Evolutionary conservation across 23 tunicate genomes (phyloP), one percentile per base, ranked within the genome.

Genomic region (Phallusia fumigata): DNA sequence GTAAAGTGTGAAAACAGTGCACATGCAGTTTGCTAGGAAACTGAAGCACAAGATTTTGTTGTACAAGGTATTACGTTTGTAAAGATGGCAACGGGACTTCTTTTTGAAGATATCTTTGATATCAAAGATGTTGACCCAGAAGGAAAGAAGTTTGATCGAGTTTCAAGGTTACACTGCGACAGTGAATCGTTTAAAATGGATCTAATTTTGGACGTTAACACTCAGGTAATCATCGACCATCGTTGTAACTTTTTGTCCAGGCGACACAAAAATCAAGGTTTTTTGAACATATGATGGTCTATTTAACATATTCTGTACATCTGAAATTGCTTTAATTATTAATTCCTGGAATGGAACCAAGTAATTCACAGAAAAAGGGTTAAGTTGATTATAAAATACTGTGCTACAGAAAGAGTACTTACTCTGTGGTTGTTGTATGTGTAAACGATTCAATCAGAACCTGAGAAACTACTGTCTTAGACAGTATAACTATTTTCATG

Each of bases 41-140:
- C 11, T 13, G 16, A 40, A 3, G 10, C 5, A 40, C 47, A 40
- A 10, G 10, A 40, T 10, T 58, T 22, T 24, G 8, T 13, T 22
- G 69, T 16, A 16, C 69, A 58, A 1, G 69, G 26, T 58, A 6
- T 58, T 58, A 3, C n/a, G n/a, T n/a, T 24, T 21, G 28, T 58
- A 3, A 74, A 82, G 28, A 84, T 84, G 87, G 91, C 91, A 18
- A 87, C 98, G 35, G 98, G 95, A 36, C 58, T 95, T 2, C 51
- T 96, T 64, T 96, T 90, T 74, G 99, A 96, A 82, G 99, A 96
- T 82, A 96, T 96, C 73, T 96, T 96, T 88, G 96, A 96, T 69
- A 95, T 96, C 18, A 96, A 96, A 86, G 99, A 96, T 85, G 92
- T 96, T 24, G 99, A 96, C 81, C 99, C 99, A 15, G 99, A 96